Evolutionary conservation across 2,888 invertebrate species (phyloP).

Genomic region (Sipunculus nudus): DNA sequence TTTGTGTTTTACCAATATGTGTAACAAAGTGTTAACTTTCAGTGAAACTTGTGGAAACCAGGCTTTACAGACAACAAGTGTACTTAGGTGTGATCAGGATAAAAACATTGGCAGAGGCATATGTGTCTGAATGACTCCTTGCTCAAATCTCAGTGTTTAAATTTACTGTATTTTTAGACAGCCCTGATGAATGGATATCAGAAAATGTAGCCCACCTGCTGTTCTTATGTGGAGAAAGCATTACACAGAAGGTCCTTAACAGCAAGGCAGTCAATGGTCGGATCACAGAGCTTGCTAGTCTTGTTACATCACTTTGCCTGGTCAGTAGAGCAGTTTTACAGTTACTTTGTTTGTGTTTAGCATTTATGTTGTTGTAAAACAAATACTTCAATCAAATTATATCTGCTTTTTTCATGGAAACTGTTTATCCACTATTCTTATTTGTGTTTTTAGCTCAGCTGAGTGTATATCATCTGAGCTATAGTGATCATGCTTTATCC

Average conservation of each 20-base stretch:
- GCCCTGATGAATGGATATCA: slow-evolving; percentile 63
- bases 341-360: background rate
- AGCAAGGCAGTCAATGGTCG: slow-evolving; percentile 65
- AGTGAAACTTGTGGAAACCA: too few relatives aligned
- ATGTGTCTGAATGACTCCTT: too few relatives aligned
- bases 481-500: too few relatives aligned
- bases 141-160: too few relatives aligned
- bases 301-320: slow-evolving; percentile 61
- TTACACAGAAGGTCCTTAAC: slow-evolving; percentile 59
- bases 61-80: too few relatives aligned
- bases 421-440: too few relatives aligned
- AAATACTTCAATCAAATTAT: background rate
- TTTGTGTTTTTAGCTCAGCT: too few relatives aligned
- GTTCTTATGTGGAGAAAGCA: slow-evolving; percentile 58
- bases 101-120: too few relatives aligned
- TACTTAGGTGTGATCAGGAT: too few relatives aligned
- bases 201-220: slow-evolving; percentile 62
- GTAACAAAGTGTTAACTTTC: too few relatives aligned
- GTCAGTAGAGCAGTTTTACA: slow-evolving; percentile 41
- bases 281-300: slow-evolving; percentile 56
- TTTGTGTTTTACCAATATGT: too few relatives aligned
- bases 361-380: background rate
- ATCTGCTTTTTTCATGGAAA: background rate
- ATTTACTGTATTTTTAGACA: slow-evolving; percentile 51
- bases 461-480: too few relatives aligned